Base-by-base conservation (phyloP, 2,113 vertebrate species). In the Esox niger region DNA sequence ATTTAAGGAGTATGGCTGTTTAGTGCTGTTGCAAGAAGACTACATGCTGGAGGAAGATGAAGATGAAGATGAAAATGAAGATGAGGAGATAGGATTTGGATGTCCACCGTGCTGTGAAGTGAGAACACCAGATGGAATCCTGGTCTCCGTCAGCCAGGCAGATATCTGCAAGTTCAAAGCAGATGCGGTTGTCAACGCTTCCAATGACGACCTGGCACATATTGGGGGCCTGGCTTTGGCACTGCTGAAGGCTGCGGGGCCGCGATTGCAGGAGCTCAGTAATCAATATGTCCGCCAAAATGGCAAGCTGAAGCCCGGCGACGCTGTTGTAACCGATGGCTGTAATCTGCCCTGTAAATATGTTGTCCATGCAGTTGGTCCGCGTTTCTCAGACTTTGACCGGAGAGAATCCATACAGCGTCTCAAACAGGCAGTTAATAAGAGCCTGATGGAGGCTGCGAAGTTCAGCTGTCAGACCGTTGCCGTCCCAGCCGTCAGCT, bases 311-410 rank as follows among this genome's bases (percentile, higher is more conserved):
- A 62, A 29, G 0, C 57, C 90, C 0, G 93, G 95, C 0, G 2
- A 55, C 0, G 89, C 86, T 0, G 6, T 89, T 21, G 76, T 88
- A 7, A 93, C 94, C 0, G 68, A 71, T 0, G 80, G 92, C 0
- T 91, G 91, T 0, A 86, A 64, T 0, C 91, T 98, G 1, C 93
- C 93, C 0, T 98, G 90, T 78, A 91, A 75, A 56, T 81, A 86
- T 0, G 78, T 98, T 1, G 80, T 98, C 6, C 95, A 98, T 0
- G 91, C 94, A 0, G 91, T 97, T 0, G 95, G 95, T 31, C 95
- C 95, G 9, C 77, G 73, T 7, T 96, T 87, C 90, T 72, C 1
- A 0, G 2, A 20, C 0, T 1, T 20, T 0, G 76, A 88, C 5
- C 10, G 0, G 58, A n/a, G 0, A 0, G 76, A 10, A 0, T 73